Conservation (phyloP, 64 coral and sea anemone species). For the Pocillopora damicornis region DNA sequence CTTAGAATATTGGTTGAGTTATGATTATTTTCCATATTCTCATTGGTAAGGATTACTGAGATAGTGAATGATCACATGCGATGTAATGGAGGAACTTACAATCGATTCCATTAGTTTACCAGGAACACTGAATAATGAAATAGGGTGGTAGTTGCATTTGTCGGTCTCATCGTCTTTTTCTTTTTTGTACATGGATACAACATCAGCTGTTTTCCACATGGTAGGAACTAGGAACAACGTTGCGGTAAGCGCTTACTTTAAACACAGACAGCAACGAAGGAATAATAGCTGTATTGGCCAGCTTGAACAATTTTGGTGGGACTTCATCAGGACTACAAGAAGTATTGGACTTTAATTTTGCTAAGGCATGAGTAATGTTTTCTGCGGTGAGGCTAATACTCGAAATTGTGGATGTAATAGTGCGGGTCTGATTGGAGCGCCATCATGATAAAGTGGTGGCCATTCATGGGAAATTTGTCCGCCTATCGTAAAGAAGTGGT, state of each 20-base stretch:
- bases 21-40: too few relatives aligned
- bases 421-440: too few relatives aligned
- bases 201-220: slow-evolving; percentile 17
- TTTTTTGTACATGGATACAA: neutral
- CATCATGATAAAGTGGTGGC: neutral
- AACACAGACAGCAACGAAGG: neutral
- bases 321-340: neutral
- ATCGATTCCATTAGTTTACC: slow-evolving; percentile 17
- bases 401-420: neutral
- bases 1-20: too few relatives aligned
- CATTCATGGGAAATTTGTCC: neutral
- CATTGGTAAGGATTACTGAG: slow-evolving; percentile 10
- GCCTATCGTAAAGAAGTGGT: neutral
- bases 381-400: neutral
- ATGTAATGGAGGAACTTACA: neutral
- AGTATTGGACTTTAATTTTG: neutral
- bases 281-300: neutral
- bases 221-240: neutral
- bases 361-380: neutral
- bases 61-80: neutral
- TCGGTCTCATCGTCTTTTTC: slow-evolving; percentile 12
- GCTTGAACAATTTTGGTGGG: slow-evolving; percentile 7
- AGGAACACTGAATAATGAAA: slow-evolving; percentile 9
- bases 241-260: neutral
- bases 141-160: slow-evolving; percentile 28